Percentiles rank a stretch among this genome's conserved stretches.
Evolutionary conservation across 2,113 vertebrate species (phyloP).

Genomic region (Aphyosemion australe): DNA sequence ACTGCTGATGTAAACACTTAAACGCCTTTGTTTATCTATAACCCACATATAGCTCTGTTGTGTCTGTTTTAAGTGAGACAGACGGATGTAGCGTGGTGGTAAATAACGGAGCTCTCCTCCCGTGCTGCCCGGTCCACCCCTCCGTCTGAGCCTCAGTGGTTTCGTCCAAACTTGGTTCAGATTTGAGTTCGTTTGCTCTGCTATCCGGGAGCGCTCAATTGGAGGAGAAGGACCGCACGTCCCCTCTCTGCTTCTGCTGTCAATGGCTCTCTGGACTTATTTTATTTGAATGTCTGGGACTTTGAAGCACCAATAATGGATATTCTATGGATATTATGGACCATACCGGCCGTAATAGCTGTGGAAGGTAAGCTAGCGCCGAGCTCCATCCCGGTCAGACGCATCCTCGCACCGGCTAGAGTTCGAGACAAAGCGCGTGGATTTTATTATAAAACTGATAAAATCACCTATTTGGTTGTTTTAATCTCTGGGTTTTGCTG

Average conservation of each 20-base stretch:
- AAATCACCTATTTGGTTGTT: not conserved
- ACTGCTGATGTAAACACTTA: not conserved
- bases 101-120: not conserved
- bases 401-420: conserved; percentile 63
- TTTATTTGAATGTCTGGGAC: conserved; percentile 80
- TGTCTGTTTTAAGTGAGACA: fast-evolving
- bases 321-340: conserved; percentile 86
- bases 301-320: conserved; percentile 79
- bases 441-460: not conserved
- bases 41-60: fast-evolving
- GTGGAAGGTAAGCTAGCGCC: conserved; percentile 81
- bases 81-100: fast-evolving
- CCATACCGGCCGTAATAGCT: conserved; percentile 78
- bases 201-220: conserved; percentile 69
- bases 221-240: conserved; percentile 76
- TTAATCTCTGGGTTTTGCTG: not conserved
- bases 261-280: conserved; percentile 81
- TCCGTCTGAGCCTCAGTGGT: conserved; percentile 78
- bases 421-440: conserved; percentile 63
- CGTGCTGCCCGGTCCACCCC: conserved; percentile 52
- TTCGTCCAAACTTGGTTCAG: conserved; percentile 79
- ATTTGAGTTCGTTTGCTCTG: conserved; percentile 75
- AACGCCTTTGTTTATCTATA: not conserved
- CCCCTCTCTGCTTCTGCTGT: conserved; percentile 66
- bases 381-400: conserved; percentile 41